Conservation (phyloP, 1,140 invertebrate species). For the Calephelis virginiensis region DNA sequence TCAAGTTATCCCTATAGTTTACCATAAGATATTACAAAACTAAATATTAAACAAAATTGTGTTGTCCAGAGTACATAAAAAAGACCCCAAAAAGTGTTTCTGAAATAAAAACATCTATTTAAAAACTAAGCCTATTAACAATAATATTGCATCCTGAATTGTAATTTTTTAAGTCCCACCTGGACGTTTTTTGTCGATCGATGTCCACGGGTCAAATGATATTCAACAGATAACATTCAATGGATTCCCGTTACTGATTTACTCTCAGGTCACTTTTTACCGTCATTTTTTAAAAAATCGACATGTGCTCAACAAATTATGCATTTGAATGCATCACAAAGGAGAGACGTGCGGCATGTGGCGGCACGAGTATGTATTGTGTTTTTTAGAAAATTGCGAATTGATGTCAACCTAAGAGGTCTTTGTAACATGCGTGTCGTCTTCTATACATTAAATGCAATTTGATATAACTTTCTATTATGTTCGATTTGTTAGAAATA, state of each 20-base stretch:
- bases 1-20: too few relatives aligned
- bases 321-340: constrained; percentile 72
- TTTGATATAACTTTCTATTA: constrained; percentile 6
- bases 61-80: constrained; percentile 20
- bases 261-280: constrained; percentile 67
- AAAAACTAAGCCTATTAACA: constrained; percentile 32
- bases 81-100: constrained; percentile 3
- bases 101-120: constrained; percentile 26
- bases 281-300: constrained; percentile 60
- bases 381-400: constrained; percentile 63
- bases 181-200: constrained; percentile 57
- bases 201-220: constrained; percentile 71
- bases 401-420: constrained; percentile 58
- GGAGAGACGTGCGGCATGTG: constrained; percentile 42
- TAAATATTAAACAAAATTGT: not conserved
- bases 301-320: constrained; percentile 76
- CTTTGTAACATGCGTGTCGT: constrained; percentile 50
- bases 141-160: constrained; percentile 19
- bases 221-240: constrained; percentile 56
- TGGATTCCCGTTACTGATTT: constrained; percentile 61
- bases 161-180: constrained; percentile 43
- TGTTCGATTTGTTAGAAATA: not conserved
- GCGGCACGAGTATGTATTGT: constrained; percentile 59
- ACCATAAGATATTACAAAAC: constrained; percentile 9
- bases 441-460: constrained; percentile 37